These are phyloP conservation scores for Heliconius himera DNA, from an alignment of 1,140 invertebrate species.

Conservation along the genomic window DNA sequence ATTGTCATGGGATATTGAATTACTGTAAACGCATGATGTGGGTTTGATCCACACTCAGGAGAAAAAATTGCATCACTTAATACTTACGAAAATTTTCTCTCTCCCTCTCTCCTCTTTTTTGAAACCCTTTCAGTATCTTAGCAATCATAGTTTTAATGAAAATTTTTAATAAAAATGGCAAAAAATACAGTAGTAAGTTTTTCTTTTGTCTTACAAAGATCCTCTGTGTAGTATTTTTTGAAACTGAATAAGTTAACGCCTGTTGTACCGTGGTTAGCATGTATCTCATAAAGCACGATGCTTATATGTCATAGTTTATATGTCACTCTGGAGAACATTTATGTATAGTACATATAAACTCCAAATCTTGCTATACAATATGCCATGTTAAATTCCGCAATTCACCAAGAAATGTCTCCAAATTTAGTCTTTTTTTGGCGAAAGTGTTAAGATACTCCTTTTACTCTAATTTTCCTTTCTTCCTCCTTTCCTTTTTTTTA, in stretches of 20 bases:
- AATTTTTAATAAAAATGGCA: not conserved
- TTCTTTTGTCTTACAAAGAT: not conserved
- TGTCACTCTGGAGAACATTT: not conserved
- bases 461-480: too few relatives aligned
- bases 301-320: not conserved
- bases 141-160: not conserved
- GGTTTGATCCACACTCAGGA: too few relatives aligned
- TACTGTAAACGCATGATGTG: too few relatives aligned
- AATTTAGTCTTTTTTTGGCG: too few relatives aligned
- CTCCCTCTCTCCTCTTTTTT: too few relatives aligned
- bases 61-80: too few relatives aligned
- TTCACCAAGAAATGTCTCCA: too few relatives aligned
- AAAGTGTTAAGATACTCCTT: too few relatives aligned
- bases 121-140: too few relatives aligned
- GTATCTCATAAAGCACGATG: not conserved
- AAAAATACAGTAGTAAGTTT: not conserved
- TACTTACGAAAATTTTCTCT: too few relatives aligned
- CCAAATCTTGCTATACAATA: not conserved
- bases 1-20: too few relatives aligned
- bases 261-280: not conserved
- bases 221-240: not conserved
- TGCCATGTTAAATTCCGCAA: not conserved
- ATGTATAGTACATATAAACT: not conserved
- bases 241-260: conserved; percentile 3
- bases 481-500: too few relatives aligned